Percentiles rank a stretch among this genome's conserved stretches.
Conservation (phyloP, 2,113 vertebrate genomes). For the Rousettus leschenaultii region DNA sequence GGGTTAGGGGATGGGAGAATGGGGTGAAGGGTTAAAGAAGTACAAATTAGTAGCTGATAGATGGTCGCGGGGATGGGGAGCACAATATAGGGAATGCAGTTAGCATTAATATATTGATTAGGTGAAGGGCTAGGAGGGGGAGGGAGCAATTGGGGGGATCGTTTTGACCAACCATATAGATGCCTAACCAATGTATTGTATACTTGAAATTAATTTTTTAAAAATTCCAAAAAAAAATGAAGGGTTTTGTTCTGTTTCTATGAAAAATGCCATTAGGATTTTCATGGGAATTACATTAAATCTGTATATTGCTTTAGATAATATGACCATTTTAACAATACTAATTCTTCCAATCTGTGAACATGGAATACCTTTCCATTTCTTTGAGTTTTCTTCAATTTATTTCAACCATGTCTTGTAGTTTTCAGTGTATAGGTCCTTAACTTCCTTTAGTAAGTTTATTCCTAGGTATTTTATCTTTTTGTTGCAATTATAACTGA, state of each 20-base stretch:
- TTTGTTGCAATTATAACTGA: neutral
- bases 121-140: too few relatives aligned
- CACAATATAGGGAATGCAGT: too few relatives aligned
- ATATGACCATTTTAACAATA: neutral
- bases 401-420: neutral
- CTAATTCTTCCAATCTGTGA: neutral
- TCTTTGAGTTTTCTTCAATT: neutral
- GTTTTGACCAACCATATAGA: too few relatives aligned
- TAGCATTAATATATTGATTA: too few relatives aligned
- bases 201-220: too few relatives aligned
- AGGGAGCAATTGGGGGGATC: too few relatives aligned
- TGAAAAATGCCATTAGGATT: neutral
- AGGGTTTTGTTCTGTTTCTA: neutral
- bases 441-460: neutral
- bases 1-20: too few relatives aligned
- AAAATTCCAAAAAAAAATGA: too few relatives aligned
- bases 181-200: too few relatives aligned
- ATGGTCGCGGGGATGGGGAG: too few relatives aligned
- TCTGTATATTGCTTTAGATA: neutral
- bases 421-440: neutral
- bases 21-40: too few relatives aligned
- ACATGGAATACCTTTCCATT: neutral
- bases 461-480: neutral
- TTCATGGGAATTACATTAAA: neutral
- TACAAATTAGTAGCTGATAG: too few relatives aligned